Base-by-base conservation (phyloP, 2,888 invertebrate genomes). In the Tiliacea aurago region DNA sequence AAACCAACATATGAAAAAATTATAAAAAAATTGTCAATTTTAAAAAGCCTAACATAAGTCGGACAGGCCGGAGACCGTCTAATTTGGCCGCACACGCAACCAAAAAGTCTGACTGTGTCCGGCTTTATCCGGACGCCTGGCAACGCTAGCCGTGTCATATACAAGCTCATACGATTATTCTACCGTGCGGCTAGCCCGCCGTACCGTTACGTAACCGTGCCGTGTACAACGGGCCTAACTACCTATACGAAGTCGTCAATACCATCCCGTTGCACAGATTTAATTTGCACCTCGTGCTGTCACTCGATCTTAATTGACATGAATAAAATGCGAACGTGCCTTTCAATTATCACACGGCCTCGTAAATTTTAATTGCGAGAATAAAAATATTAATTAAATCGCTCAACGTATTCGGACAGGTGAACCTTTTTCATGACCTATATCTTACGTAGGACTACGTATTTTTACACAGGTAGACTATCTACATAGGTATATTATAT, bases 251-350 rank as follows among this genome's bases (percentile, higher is more conserved):
- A 51, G 37, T 53, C 13, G 28, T 37, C 28, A 45, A 33, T 33
- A 73, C 15, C 23, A n/a, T 59, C 45, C 37, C 23, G 43, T 65
- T 37, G n/a, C 33, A 49, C 55, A 18, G 68, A 75, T 80, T 84
- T 80, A 11, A 84, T 75, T 74, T 45, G 33, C 62, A 69, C 41
- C 68, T 70, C 68, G 51, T 62, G 23, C 20, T 74, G 74, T 62
- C 61, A 81, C 58, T 80, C 81, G 45, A 75, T 81, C 68, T 69
- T 76, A 81, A 81, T 81, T 84, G 68, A 62, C 68, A 63, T 71
- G 62, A 76, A 81, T 70, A 81, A 84, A 81, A 70, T 37, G 58
- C 47, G 72, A 65, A 84, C 82, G 81, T 75, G 77, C 77, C 65
- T 61, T 53, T 67, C 76, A 84, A 81, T 84, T 84, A 81, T 70